Conservation (phyloP, 2,888 invertebrate genomes). For the Caenorhabditis virilis region DNA sequence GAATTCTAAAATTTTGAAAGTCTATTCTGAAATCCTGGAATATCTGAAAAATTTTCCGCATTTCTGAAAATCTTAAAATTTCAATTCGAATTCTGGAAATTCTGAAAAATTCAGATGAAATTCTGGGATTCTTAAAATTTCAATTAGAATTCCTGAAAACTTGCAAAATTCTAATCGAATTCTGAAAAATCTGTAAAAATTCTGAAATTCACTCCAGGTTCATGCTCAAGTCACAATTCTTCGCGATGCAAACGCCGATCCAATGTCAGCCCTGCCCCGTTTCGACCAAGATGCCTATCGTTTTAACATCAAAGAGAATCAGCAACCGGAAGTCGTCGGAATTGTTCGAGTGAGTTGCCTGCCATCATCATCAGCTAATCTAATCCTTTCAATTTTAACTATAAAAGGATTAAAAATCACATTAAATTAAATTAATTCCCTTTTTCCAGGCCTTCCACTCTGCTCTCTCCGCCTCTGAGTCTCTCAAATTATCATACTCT, state of each 20-base stretch:
- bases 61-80: neutral
- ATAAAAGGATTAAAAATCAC: no score
- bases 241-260: slow-evolving; percentile 32
- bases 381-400: neutral
- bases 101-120: slow-evolving; percentile 4
- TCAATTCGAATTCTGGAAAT: neutral
- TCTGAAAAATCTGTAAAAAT: neutral
- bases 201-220: slow-evolving; percentile 19
- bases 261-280: slow-evolving; percentile 30
- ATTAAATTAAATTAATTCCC: no score
- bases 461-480: slow-evolving; percentile 32
- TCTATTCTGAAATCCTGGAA: no score
- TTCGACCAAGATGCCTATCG: slow-evolving; percentile 44
- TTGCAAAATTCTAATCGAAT: neutral
- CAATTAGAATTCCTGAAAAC: neutral
- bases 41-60: no score
- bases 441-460: slow-evolving; percentile 48
- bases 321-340: slow-evolving; percentile 46
- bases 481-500: slow-evolving; percentile 31
- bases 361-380: no score
- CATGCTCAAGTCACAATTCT: slow-evolving; percentile 43
- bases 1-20: no score
- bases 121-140: neutral
- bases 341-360: slow-evolving; percentile 31
- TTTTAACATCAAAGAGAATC: slow-evolving; percentile 38